Conservation (phyloP, 2,113 vertebrate species). For the Alectura lathami region DNA sequence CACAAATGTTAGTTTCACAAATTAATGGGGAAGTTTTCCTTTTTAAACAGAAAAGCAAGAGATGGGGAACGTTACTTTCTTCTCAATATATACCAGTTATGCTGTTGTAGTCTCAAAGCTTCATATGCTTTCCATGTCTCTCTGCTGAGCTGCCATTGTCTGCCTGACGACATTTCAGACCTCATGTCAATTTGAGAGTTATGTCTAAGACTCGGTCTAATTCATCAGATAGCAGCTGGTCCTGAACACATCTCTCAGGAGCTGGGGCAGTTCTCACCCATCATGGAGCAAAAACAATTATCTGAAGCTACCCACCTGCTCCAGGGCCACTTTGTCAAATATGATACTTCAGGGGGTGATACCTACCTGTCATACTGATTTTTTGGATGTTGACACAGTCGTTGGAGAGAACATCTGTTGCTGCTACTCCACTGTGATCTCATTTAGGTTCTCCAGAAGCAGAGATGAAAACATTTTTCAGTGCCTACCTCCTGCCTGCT, state of each 20-base stretch:
- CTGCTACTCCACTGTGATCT: background rate
- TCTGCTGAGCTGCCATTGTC: background rate
- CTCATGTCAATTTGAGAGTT: background rate
- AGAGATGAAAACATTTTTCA: background rate
- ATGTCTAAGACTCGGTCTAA: background rate
- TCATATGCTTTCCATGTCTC: background rate
- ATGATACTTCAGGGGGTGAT: background rate
- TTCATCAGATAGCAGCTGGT: conserved; percentile 27
- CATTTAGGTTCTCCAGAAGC: background rate
- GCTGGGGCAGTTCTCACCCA: background rate
- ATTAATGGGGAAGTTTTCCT: background rate
- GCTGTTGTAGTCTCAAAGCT: background rate
- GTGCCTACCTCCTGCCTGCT: background rate
- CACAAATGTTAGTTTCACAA: background rate
- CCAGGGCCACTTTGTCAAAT: conserved; percentile 11
- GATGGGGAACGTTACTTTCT: background rate
- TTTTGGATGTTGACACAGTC: conserved; percentile 29
- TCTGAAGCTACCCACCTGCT: conserved; percentile 50
- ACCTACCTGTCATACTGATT: conserved; percentile 29
- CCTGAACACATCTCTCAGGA: background rate
- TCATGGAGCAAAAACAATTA: background rate
- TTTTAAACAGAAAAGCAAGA: background rate
- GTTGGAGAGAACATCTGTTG: conserved; percentile 35
- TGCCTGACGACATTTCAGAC: background rate
- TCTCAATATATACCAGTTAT: background rate